These are phyloP conservation scores for Poeciliopsis occidentalis DNA, from an alignment of 2,113 vertebrate species.

Conservation along the genomic window DNA sequence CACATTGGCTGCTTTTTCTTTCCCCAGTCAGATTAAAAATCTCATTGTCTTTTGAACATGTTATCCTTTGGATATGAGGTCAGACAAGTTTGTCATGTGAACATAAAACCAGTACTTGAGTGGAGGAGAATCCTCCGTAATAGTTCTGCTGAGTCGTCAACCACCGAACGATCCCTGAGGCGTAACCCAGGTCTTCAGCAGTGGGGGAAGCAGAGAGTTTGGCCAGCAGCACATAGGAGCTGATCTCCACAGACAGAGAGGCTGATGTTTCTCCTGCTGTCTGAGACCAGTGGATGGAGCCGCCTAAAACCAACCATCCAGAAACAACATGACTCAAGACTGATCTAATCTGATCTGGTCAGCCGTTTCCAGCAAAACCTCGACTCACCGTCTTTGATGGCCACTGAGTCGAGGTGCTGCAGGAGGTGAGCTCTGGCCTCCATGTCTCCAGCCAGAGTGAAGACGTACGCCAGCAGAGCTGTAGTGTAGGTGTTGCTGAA, in stretches of 20 bases:
- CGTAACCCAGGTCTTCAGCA: slow-evolving; percentile 63
- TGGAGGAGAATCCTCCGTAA: slow-evolving; percentile 85
- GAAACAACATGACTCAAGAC: neutral
- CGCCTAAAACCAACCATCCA: slow-evolving; percentile 40
- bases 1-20: too few species aligned
- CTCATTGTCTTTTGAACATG: neutral
- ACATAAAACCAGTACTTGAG: slow-evolving; percentile 75
- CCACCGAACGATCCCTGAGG: slow-evolving; percentile 79
- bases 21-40: too few species aligned
- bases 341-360: neutral
- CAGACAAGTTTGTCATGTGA: too few species aligned
- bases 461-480: slow-evolving; percentile 86
- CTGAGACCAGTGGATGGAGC: slow-evolving; percentile 69
- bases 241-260: slow-evolving; percentile 81
- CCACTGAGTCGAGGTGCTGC: slow-evolving; percentile 47
- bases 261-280: slow-evolving; percentile 30
- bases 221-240: slow-evolving; percentile 81
- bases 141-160: slow-evolving; percentile 82
- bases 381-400: slow-evolving; percentile 42
- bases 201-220: slow-evolving; percentile 62
- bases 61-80: neutral
- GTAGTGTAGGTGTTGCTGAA: slow-evolving; percentile 79
- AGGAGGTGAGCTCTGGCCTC: slow-evolving; percentile 66
- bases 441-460: slow-evolving; percentile 81
- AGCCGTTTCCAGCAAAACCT: neutral